Evolutionary conservation across 2,888 invertebrate genomes (phyloP), one percentile per base, ranked within the genome.

Genomic region (Spatulosminthurus flaviceps): DNA sequence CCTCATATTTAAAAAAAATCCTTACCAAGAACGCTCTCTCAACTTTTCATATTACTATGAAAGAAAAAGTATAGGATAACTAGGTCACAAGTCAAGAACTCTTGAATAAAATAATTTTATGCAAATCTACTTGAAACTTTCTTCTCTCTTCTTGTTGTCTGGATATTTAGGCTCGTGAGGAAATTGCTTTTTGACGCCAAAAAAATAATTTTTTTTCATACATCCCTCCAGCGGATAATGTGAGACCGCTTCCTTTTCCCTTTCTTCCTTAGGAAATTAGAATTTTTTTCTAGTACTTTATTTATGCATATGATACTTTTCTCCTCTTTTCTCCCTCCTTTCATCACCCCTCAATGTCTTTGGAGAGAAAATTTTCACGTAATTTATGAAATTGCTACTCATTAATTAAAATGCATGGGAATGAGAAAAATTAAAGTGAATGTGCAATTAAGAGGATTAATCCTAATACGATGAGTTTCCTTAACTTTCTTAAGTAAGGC

Each of bases 1-100:
- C n/a, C n/a, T n/a, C 61, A 61, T 22, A 51, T 61, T 61, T 61
- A 61, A 61, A 29, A 64, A 74, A 74, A 51, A 51, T 51, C 51
- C 51, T 19, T n/a, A n/a, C n/a, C n/a, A n/a, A 51, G 51, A 16
- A 51, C 9, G 9, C 16, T 34, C 34, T 34, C 34, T 34, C 41
- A 41, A 41, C 41, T 51, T 51, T 51, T 51, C 34, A 51, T 61
- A 61, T 64, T 61, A 74, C 21, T 1, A 21, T 26, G 22, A 64
- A 22, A 22, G 13, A 13, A 7, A 7, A 21, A 61, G 61, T 22
- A 67, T 29, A 69, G 4, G 21, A 21, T 42, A 34, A 34, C 34
- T 51, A 16, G 67, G 67, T 67, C 67, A 67, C 67, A 67, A 28
- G 51, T 51, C 64, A 64, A 26, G 26, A 64, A 22, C 64, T 26